Evolutionary conservation across 2,113 vertebrate species (phyloP), one percentile per base, ranked within the genome.

Genomic region (Cavia porcellus): DNA sequence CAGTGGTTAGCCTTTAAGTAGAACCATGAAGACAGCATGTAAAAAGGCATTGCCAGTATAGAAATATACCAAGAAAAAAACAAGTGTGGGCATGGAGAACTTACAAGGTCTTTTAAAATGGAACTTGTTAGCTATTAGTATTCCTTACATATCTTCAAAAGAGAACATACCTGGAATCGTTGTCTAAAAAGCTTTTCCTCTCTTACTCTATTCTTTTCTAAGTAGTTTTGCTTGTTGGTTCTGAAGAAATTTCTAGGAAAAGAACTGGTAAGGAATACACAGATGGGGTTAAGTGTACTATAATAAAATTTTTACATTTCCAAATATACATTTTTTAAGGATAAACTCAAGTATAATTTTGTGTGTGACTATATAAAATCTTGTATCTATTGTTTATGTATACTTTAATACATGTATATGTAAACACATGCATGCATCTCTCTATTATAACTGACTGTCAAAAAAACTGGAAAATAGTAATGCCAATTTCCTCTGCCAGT

Each of bases 131-230:
- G n/a, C 55, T 20, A 22, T 61, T 90, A 81, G 22, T 52, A 35
- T 20, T 95, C 3, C 19, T 72, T 20, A 57, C 85, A 92, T 81
- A 85, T 47, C 52, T 72, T 90, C 3, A 62, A 25, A 87, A 62
- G 59, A 59, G 45, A 87, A 97, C 97, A 0, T 97, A 99, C 99
- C 98, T 98, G 96, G 66, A 99, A 99, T 4, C 92, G 98, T 92
- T 99, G 98, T 97, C 99, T 98, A 13, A 99, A 99, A 50, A 95
- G 0, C 90, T 98, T 98, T 93, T 99, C 99, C 84, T 99, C 98
- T 95, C 96, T 98, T 90, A 98, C 98, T 92, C 97, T 99, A 70
- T 38, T 97, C 90, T 98, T 98, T 89, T 98, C 98, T 89, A 95
- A 85, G 35, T 89, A 86, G 32, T 90, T 97, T 96, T 92, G 88